phyloP scores from a whole-genome alignment of 2,113 vertebrate genomes.

The Hepsetus odoe region DNA sequence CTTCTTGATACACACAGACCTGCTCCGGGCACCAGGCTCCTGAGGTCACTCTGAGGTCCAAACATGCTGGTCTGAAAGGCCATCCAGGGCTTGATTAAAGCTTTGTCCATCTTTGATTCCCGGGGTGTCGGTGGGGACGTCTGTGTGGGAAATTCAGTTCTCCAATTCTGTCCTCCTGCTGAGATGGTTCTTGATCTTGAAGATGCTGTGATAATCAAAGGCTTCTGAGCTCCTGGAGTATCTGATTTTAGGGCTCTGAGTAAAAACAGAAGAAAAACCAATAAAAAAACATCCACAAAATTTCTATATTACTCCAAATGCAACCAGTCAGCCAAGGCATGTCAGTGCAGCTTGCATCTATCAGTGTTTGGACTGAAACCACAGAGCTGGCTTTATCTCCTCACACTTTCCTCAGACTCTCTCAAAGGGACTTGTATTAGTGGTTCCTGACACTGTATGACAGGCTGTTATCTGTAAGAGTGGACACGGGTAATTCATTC shows the following conservation, averaged over 20 bases:
- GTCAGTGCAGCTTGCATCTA: no score
- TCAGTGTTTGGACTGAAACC: no score
- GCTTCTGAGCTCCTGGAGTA: background rate
- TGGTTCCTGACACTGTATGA: no score
- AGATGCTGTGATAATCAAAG: background rate
- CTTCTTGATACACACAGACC: background rate
- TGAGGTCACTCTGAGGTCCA: constrained; percentile 31
- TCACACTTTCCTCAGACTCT: no score
- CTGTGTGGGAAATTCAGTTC: background rate
- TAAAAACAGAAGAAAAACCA: background rate
- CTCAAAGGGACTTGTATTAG: no score
- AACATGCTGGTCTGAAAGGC: constrained; percentile 24
- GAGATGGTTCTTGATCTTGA: background rate
- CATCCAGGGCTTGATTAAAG: background rate
- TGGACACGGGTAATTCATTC: no score
- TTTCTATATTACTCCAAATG: no score
- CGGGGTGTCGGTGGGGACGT: background rate
- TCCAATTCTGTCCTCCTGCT: background rate
- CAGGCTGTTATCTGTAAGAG: no score
- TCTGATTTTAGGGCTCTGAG: background rate
- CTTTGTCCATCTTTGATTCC: background rate
- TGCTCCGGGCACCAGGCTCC: background rate
- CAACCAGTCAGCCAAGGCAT: no score
- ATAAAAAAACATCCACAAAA: no score
- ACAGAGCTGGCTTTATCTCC: no score